Conservation (phyloP, 2,888 invertebrate species). For the Mayetiola destructor region DNA sequence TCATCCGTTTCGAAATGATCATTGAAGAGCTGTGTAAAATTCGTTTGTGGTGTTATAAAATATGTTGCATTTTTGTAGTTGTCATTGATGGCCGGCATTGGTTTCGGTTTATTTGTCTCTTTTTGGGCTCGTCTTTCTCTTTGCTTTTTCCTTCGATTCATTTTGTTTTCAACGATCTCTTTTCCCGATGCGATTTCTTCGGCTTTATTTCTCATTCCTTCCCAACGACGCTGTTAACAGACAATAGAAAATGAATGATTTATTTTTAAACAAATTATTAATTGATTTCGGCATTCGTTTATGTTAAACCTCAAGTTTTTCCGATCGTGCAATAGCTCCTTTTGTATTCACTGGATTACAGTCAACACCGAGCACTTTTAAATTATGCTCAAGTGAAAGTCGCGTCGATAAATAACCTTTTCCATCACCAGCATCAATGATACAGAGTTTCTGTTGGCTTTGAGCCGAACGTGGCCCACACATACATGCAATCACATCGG, state of each 20-base stretch:
- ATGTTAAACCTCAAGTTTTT: conserved; percentile 28
- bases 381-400: conserved; percentile 50
- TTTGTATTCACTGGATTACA: conserved; percentile 50
- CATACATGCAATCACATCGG: conserved; percentile 43
- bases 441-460: conserved; percentile 26
- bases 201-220: conserved; percentile 40
- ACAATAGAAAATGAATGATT: not conserved
- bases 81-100: conserved; percentile 18
- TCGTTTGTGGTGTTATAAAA: conserved; percentile 44
- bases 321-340: conserved; percentile 44
- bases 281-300: not conserved
- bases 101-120: not conserved
- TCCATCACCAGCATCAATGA: conserved; percentile 80
- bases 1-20: conserved; percentile 35
- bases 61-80: conserved; percentile 46
- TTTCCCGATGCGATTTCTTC: conserved; percentile 35
- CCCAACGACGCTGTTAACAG: conserved; percentile 33
- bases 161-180: conserved; percentile 20
- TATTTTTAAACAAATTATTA: not conserved
- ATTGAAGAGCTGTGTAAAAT: conserved; percentile 38
- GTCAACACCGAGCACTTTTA: conserved; percentile 71
- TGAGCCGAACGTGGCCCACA: conserved; percentile 23
- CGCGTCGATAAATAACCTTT: conserved; percentile 72
- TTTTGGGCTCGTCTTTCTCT: not conserved
- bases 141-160: not conserved